A percentile compares a stretch with the other conserved stretches of the same genome.
Conservation (phyloP, 2,113 vertebrate genomes). For the Thinocorus orbignyianus region DNA sequence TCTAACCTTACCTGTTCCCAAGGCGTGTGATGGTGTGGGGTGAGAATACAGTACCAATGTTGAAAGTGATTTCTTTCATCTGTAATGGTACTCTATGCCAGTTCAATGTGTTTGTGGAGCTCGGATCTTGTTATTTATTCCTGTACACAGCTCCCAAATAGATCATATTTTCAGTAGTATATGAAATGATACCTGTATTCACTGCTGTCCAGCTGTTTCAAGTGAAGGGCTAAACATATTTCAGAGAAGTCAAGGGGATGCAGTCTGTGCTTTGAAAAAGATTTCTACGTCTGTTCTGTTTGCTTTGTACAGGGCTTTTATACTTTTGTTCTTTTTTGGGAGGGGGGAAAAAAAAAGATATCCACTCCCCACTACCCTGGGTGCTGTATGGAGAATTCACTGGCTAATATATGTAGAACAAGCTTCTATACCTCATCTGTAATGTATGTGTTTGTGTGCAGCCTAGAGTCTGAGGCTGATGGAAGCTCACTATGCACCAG, state of each 20-base stretch:
- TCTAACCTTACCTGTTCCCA: not conserved
- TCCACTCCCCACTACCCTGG: rapidly evolving
- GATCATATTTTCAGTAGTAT: not conserved
- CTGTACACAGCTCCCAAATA: not conserved
- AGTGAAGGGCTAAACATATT: not conserved
- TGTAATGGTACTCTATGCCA: not conserved
- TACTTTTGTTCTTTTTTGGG: not conserved
- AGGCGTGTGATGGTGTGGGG: not conserved
- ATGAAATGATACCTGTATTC: conserved; percentile 26
- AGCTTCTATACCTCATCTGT: not conserved
- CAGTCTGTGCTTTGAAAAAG: not conserved
- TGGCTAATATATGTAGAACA: not conserved
- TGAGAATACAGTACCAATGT: not conserved
- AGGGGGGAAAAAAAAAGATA: not conserved
- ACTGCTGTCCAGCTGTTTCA: conserved; percentile 1
- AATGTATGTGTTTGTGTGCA: not conserved
- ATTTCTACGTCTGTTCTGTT: not conserved
- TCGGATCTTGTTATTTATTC: conserved; percentile 11
- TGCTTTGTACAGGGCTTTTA: not conserved
- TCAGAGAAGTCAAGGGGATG: not conserved
- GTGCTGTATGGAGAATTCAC: not conserved
- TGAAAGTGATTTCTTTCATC: not conserved
- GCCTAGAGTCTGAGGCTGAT: not conserved
- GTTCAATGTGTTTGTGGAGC: not conserved
- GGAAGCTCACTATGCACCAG: not conserved